These are phyloP conservation scores for Alethe castanea DNA, from an alignment of 2,113 vertebrate species.

Conservation along the genomic window DNA sequence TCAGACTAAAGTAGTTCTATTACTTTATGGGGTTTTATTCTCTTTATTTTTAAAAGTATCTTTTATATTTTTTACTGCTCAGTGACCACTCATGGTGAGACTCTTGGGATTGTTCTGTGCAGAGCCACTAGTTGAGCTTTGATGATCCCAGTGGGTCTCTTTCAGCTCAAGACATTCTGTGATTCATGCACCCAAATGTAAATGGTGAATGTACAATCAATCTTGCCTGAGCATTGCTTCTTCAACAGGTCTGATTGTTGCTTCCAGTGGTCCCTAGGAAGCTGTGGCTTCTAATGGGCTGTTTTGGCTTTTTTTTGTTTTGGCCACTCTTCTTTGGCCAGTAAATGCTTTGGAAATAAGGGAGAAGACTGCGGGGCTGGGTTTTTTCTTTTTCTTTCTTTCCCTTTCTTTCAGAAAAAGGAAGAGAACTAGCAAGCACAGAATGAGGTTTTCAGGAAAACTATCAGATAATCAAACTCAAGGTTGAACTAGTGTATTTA, in stretches of 20 bases:
- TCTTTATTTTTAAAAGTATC: neutral
- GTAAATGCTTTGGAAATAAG: neutral
- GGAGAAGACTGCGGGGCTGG: accelerated
- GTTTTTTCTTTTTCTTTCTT: neutral
- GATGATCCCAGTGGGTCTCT: neutral
- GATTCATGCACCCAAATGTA: neutral
- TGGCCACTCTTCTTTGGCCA: neutral
- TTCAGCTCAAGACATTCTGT: neutral
- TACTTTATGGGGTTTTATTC: neutral
- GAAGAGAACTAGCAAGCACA: neutral
- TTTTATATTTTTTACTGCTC: neutral
- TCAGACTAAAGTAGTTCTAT: neutral
- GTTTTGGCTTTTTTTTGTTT: neutral
- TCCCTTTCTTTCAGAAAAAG: neutral
- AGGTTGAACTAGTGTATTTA: neutral
- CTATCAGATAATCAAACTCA: neutral
- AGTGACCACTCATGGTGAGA: neutral
- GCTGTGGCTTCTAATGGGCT: neutral
- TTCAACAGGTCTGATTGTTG: neutral
- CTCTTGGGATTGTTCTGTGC: neutral
- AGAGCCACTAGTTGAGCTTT: neutral
- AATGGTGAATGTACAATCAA: neutral
- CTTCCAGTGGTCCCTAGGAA: neutral
- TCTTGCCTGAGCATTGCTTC: neutral
- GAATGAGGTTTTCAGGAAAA: neutral